These are phyloP conservation scores for Protophormia terraenovae DNA, from an alignment of 2,888 invertebrate species.

Conservation along the genomic window DNA sequence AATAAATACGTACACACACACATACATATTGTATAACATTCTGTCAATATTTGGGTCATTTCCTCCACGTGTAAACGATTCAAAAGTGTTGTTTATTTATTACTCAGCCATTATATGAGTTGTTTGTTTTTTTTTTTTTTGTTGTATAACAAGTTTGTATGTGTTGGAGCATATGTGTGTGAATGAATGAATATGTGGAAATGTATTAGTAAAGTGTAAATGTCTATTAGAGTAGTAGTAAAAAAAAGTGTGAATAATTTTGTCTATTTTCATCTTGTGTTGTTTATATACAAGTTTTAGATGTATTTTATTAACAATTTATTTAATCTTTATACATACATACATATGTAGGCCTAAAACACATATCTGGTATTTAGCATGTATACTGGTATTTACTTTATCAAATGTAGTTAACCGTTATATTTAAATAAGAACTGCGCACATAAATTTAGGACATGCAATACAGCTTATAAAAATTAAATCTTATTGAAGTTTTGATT, in stretches of 20 bases:
- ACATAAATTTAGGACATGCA: too few relatives aligned
- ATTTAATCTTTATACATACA: background rate
- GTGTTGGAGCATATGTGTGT: background rate
- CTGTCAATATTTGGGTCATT: conserved; percentile 71
- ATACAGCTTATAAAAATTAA: too few relatives aligned
- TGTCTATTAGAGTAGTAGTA: background rate
- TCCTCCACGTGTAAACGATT: conserved; percentile 75
- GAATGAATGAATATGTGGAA: background rate
- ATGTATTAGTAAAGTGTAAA: background rate
- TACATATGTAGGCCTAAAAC: background rate
- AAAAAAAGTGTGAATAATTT: background rate
- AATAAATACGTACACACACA: background rate
- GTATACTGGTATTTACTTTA: too few relatives aligned
- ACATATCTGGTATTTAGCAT: too few relatives aligned
- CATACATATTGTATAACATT: background rate
- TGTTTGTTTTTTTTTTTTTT: too few relatives aligned
- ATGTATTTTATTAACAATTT: background rate
- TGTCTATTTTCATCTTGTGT: background rate
- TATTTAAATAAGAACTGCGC: too few relatives aligned
- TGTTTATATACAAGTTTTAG: background rate
- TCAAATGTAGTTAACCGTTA: too few relatives aligned
- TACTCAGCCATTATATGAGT: conserved; percentile 19
- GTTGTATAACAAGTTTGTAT: background rate
- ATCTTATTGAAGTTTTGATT: too few relatives aligned
- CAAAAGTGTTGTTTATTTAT: conserved; percentile 59